Evolutionary conservation across 2,113 vertebrate genomes (phyloP), one percentile per base, ranked within the genome.

Genomic region (Edolisoma coerulescens): DNA sequence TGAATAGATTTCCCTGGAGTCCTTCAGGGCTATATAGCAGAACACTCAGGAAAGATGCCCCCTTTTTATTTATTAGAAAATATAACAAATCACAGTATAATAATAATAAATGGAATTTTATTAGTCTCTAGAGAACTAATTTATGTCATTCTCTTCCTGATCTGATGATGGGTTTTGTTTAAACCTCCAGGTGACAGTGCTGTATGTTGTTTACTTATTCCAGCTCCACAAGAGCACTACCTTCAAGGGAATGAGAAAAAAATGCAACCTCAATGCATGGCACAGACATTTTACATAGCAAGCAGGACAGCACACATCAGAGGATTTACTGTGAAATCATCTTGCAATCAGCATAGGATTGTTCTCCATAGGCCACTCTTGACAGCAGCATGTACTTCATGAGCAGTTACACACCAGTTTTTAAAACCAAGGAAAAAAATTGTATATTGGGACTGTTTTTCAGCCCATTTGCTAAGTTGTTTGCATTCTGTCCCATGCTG

Each of bases 381-480:
- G 86, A 94, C 96, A 95, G 96, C 95, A 96, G 98, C 98, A 98
- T 98, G 98, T 96, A 94, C 89, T 27, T 95, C 94, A 90, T 35
- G 85, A 97, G 95, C 96, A 96, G 84, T 96, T 93, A 88, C 70
- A 95, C 7, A 1, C 82, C 88, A 91, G 77, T 97, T 98, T 98
- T 98, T 97, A 98, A 98, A 98, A 97, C 68, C 70, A 97, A 93
- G 93, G 79, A 39, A 60, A 54, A 87, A 92, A 79, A 90, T 68
- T 97, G 82, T 97, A 96, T 94, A 97, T 79, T 56, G 68, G 93
- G 94, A 98, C 97, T 97, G 95, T 96, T 98, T 98, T 98, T 97
- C 97, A 98, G 97, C 96, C 96, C 92, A 53, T 98, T 98, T 98
- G 97, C 96, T 98, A 98, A 89, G 56, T 95, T 97, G 98, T 98